Evolutionary conservation across 2,888 invertebrate species (phyloP).

Genomic region (Eilema griseolum): DNA sequence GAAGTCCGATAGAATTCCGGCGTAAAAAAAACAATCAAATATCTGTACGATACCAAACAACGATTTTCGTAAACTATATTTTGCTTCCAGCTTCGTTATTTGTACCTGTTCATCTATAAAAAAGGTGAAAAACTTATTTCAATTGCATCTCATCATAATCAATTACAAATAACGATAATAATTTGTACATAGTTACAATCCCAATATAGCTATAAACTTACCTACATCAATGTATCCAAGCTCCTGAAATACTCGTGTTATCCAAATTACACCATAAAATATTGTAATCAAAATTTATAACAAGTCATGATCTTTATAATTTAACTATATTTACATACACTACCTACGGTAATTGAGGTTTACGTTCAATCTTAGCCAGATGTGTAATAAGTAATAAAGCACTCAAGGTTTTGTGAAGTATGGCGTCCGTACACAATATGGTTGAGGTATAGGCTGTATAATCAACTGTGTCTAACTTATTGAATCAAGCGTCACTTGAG

Average conservation of each 20-base stretch:
- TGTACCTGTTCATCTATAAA: neutral
- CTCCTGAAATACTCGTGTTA: conserved; percentile 49
- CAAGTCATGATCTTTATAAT: conserved; percentile 29
- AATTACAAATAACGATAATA: conserved; percentile 11
- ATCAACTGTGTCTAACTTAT: conserved; percentile 6
- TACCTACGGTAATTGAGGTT: conserved; percentile 37
- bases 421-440: conserved; percentile 36
- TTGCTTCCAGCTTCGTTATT: too few species aligned
- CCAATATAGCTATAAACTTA: conserved; percentile 25
- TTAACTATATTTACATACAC: conserved; percentile 43
- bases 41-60: too few species aligned
- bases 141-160: conserved; percentile 14
- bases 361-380: conserved; percentile 48
- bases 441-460: conserved; percentile 9
- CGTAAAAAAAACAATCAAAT: too few species aligned
- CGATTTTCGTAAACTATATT: neutral
- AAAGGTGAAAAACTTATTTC: neutral
- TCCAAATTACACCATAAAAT: conserved; percentile 42
- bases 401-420: conserved; percentile 38
- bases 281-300: conserved; percentile 17
- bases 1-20: too few species aligned
- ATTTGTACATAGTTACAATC: conserved; percentile 4
- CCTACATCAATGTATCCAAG: conserved; percentile 52
- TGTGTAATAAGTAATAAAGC: conserved; percentile 35
- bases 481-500: conserved; percentile 5